phyloP scores from a whole-genome alignment of 2,113 vertebrate genomes.

The Stictonetta naevosa region DNA sequence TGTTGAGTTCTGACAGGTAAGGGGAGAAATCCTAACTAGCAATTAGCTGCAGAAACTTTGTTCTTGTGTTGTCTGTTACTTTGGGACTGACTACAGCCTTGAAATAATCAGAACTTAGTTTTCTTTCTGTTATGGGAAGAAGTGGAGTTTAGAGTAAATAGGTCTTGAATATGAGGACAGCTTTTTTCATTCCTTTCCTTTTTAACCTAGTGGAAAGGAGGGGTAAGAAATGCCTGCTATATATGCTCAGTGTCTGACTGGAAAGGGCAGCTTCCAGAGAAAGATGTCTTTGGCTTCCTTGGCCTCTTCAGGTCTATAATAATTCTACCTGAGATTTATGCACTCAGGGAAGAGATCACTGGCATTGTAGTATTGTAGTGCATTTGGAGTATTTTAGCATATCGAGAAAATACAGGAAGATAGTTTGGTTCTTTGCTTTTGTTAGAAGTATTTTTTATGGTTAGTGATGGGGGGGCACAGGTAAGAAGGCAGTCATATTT shows the following conservation, averaged over 20 bases:
- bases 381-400: background rate
- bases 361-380: background rate
- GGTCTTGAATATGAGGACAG: background rate
- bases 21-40: background rate
- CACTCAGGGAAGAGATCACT: background rate
- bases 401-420: background rate
- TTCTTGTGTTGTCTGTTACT: background rate
- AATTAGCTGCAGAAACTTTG: background rate
- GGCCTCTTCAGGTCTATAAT: background rate
- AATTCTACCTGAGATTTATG: background rate
- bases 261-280: background rate
- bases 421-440: background rate
- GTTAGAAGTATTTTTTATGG: background rate
- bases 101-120: background rate
- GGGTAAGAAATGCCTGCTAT: background rate
- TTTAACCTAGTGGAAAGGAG: background rate
- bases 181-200: background rate
- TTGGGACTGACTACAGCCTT: background rate
- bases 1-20: background rate
- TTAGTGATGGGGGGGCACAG: background rate
- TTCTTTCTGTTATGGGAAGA: background rate
- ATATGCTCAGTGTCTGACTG: background rate
- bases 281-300: background rate
- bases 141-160: background rate
- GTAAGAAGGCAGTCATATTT: background rate